Conservation (phyloP, 2,113 vertebrate species). For the Pantherophis guttatus region DNA sequence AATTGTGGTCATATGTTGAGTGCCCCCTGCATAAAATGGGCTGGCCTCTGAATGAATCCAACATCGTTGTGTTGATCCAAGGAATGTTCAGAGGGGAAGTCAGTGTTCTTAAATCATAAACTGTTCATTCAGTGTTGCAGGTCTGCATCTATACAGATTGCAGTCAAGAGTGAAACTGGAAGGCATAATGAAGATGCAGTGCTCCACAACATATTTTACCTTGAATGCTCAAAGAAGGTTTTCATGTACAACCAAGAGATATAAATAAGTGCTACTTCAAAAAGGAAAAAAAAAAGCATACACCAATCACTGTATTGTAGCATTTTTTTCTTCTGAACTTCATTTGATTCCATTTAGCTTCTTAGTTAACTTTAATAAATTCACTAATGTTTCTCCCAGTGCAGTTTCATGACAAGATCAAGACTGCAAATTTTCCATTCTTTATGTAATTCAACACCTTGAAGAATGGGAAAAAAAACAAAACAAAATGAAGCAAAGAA, state of each 20-base stretch:
- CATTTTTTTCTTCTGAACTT: constrained; percentile 36
- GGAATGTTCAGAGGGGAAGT: background rate
- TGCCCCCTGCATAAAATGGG: background rate
- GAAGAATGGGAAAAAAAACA: constrained; percentile 69
- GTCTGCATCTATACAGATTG: background rate
- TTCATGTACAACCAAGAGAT: background rate
- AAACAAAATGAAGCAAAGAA: constrained; percentile 75
- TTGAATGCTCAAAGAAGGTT: background rate
- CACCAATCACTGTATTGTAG: constrained; percentile 35
- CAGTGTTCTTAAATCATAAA: background rate
- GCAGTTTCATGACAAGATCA: constrained; percentile 38
- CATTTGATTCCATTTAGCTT: constrained; percentile 26
- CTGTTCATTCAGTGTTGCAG: background rate
- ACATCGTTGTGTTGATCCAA: no score
- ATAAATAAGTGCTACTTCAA: constrained; percentile 29
- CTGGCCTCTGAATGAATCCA: background rate
- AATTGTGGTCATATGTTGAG: background rate
- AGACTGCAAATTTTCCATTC: constrained; percentile 57
- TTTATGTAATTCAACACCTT: constrained; percentile 80
- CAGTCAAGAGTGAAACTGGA: background rate
- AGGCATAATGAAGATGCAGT: background rate
- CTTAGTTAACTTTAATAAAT: constrained; percentile 38
- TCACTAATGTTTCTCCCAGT: constrained; percentile 50
- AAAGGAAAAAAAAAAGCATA: background rate
- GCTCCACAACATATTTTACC: background rate